Percentiles rank a stretch among this genome's conserved stretches.
Evolutionary conservation across 35 echinoderm and acorn worm species (phyloP).

Genomic region (Heliocidaris tuberculata): DNA sequence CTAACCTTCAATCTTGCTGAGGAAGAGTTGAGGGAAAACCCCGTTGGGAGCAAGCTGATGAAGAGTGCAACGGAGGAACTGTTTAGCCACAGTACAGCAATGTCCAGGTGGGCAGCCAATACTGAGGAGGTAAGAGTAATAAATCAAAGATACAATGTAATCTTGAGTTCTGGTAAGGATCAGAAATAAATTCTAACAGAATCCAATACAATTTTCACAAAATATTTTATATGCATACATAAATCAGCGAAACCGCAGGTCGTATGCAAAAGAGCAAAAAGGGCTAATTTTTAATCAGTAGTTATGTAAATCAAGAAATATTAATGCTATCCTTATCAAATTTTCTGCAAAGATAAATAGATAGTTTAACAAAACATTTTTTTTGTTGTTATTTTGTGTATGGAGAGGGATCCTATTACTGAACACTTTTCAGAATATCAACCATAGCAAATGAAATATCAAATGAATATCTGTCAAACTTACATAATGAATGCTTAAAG

Average conservation of each 20-base stretch:
- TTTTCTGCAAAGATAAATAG: too few species aligned
- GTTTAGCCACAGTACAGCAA: conserved; percentile 92
- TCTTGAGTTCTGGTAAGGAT: too few species aligned
- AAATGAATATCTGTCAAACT: too few species aligned
- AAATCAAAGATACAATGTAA: background rate
- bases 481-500: too few species aligned
- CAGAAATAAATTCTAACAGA: background rate
- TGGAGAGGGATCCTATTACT: too few species aligned
- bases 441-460: too few species aligned
- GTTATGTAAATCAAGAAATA: too few species aligned
- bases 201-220: background rate
- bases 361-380: too few species aligned
- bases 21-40: conserved; percentile 90
- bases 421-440: too few species aligned
- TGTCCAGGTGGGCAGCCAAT: conserved; percentile 88
- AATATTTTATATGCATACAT: background rate
- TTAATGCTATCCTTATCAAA: too few species aligned
- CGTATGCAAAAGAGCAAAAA: background rate
- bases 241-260: background rate
- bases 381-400: too few species aligned
- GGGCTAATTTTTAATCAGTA: too few species aligned
- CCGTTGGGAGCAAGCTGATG: conserved; percentile 94
- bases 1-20: conserved; percentile 94
- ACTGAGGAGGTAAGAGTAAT: conserved; percentile 47
- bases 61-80: conserved; percentile 92